These are phyloP conservation scores for Agriopis marginaria DNA, from an alignment of 2,888 invertebrate species.

Conservation along the genomic window DNA sequence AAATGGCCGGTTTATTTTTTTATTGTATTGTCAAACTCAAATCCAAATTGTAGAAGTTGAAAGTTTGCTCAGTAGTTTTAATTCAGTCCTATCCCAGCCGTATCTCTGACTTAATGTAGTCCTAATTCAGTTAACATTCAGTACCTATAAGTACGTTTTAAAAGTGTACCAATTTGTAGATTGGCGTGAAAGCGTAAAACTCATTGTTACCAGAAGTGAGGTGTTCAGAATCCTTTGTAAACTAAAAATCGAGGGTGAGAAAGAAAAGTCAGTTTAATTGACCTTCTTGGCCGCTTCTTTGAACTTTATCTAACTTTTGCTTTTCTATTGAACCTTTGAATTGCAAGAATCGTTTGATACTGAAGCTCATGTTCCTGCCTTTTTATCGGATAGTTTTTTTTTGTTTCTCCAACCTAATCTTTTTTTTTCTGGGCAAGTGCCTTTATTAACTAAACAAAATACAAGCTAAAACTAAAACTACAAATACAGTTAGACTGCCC, in stretches of 20 bases:
- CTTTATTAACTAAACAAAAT: too few species aligned
- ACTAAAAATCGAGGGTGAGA: constrained; percentile 18
- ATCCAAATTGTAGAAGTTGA: too few species aligned
- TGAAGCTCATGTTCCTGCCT: background rate
- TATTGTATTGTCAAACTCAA: too few species aligned
- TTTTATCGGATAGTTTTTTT: background rate
- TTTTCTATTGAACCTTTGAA: constrained; percentile 5
- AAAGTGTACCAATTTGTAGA: background rate
- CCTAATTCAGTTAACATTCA: background rate
- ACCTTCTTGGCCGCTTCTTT: constrained; percentile 15
- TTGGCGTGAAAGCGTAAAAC: background rate
- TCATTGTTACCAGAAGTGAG: constrained; percentile 17
- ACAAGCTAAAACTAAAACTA: too few species aligned
- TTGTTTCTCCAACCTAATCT: too few species aligned
- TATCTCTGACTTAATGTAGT: background rate
- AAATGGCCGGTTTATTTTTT: too few species aligned
- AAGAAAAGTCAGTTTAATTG: constrained; percentile 22
- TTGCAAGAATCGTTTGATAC: constrained; percentile 1
- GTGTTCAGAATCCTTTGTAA: constrained; percentile 25
- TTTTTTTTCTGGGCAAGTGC: too few species aligned
- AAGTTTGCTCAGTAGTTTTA: too few species aligned
- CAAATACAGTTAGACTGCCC: too few species aligned
- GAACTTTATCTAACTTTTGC: constrained; percentile 15
- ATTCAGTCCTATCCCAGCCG: background rate
- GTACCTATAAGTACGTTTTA: background rate